Percentiles rank a stretch among this genome's conserved stretches.
phyloP scores from a whole-genome alignment of 2,888 invertebrate species.

The Drosophila koepferae region DNA sequence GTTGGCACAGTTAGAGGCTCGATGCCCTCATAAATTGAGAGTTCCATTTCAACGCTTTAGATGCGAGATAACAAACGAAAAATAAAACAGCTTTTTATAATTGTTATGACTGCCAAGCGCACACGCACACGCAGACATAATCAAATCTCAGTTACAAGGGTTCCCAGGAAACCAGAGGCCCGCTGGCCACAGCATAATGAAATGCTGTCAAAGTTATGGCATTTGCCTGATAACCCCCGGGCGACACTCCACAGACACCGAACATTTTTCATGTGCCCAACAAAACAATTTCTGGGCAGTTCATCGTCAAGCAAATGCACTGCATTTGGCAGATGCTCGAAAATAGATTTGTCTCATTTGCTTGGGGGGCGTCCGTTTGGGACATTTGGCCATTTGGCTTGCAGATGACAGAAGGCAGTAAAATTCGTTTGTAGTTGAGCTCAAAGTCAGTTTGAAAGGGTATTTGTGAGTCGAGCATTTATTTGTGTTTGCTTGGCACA shows the following conservation, averaged over 20 bases:
- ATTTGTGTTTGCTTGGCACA: constrained; percentile 20
- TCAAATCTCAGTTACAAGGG: constrained; percentile 27
- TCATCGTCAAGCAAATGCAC: constrained; percentile 5
- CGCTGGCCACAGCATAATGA: constrained; percentile 41
- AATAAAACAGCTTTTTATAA: constrained; percentile 60
- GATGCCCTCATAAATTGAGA: neutral
- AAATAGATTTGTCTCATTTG: constrained; percentile 11
- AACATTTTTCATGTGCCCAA: constrained; percentile 57
- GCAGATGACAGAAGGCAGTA: neutral
- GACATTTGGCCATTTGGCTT: neutral
- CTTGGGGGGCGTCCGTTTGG: neutral
- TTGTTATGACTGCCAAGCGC: constrained; percentile 56
- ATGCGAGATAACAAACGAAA: constrained; percentile 58
- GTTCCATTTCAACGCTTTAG: constrained; percentile 42
- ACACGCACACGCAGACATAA: constrained; percentile 51
- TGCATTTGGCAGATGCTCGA: constrained; percentile 4
- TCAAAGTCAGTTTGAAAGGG: neutral
- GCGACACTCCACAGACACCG: constrained; percentile 47
- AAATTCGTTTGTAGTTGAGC: neutral
- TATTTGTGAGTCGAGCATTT: neutral
- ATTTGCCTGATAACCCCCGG: constrained; percentile 48
- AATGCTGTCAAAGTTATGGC: constrained; percentile 56
- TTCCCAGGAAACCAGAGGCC: constrained; percentile 29
- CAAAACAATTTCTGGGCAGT: constrained; percentile 52
- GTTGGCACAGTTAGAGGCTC: constrained; percentile 50